Evolutionary conservation across 2,113 vertebrate species (phyloP).

Genomic region (Aramus guarauna): DNA sequence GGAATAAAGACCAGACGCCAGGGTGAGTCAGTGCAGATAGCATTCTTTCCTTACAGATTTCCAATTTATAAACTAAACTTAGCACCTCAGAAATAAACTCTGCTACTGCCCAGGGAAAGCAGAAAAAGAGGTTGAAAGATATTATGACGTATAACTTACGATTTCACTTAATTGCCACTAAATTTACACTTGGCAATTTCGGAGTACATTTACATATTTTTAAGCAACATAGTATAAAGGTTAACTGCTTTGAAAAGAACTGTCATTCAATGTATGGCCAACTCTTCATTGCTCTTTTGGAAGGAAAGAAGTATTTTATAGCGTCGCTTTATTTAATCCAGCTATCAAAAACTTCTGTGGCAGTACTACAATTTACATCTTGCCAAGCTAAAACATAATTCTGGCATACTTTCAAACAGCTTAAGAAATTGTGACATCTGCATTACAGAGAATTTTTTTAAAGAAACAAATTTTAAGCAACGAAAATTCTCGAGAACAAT

Average conservation of each 20-base stretch:
- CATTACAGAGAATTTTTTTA: neutral
- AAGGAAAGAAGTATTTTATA: conserved; percentile 14
- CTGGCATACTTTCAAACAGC: neutral
- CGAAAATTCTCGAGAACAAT: neutral
- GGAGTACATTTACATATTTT: neutral
- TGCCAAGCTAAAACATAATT: neutral
- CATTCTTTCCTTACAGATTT: neutral
- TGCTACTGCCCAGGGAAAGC: neutral
- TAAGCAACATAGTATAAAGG: neutral
- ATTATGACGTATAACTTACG: neutral
- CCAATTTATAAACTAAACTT: neutral
- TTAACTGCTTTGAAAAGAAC: neutral
- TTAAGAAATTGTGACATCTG: neutral
- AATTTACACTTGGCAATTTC: neutral
- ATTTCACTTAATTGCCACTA: neutral
- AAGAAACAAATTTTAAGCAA: neutral
- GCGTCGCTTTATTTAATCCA: neutral
- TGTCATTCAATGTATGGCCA: neutral
- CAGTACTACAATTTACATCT: neutral
- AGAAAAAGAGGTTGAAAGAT: neutral
- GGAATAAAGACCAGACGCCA: neutral
- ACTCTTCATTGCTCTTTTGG: neutral
- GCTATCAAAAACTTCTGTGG: neutral
- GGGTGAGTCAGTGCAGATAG: conserved; percentile 5
- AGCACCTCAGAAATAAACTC: neutral